Evolutionary conservation across 2,888 invertebrate genomes (phyloP).

Genomic region (Melanchra persicariae): DNA sequence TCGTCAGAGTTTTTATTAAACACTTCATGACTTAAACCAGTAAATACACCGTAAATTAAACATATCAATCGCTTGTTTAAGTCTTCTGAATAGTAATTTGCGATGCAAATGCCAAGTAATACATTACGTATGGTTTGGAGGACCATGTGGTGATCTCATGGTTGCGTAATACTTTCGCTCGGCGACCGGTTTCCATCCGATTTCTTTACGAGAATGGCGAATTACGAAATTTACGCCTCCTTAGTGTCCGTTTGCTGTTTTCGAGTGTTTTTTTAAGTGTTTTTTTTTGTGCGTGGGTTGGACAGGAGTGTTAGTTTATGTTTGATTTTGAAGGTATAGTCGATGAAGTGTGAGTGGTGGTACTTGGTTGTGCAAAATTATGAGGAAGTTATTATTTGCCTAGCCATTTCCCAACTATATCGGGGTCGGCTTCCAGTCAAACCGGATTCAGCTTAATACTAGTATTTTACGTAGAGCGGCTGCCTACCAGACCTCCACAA

Average conservation of each 20-base stretch:
- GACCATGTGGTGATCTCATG: constrained; percentile 59
- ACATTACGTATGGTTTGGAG: constrained; percentile 32
- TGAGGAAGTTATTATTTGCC: not conserved
- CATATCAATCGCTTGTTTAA: constrained; percentile 35
- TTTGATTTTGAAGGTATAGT: not conserved
- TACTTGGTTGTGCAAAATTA: not conserved
- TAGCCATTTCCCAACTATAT: too few species aligned
- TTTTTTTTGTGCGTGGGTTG: constrained; percentile 1
- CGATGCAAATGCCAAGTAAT: constrained; percentile 36
- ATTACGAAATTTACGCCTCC: constrained; percentile 66
- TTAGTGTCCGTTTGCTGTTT: constrained; percentile 23
- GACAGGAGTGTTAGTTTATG: not conserved
- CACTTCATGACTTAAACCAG: not conserved
- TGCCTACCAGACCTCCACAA: too few species aligned
- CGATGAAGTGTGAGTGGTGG: not conserved
- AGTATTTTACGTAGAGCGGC: too few species aligned
- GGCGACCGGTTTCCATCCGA: constrained; percentile 59
- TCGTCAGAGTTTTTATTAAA: not conserved
- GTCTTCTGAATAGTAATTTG: constrained; percentile 32
- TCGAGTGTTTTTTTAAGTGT: constrained; percentile 2
- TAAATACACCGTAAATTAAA: constrained; percentile 28
- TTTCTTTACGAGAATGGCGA: constrained; percentile 58
- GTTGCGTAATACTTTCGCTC: constrained; percentile 65
- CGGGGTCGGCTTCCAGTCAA: too few species aligned
- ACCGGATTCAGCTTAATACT: too few species aligned